These are phyloP conservation scores for Trichomalopsis sarcophagae DNA, from an alignment of 1,140 invertebrate genomes.

Conservation along the genomic window DNA sequence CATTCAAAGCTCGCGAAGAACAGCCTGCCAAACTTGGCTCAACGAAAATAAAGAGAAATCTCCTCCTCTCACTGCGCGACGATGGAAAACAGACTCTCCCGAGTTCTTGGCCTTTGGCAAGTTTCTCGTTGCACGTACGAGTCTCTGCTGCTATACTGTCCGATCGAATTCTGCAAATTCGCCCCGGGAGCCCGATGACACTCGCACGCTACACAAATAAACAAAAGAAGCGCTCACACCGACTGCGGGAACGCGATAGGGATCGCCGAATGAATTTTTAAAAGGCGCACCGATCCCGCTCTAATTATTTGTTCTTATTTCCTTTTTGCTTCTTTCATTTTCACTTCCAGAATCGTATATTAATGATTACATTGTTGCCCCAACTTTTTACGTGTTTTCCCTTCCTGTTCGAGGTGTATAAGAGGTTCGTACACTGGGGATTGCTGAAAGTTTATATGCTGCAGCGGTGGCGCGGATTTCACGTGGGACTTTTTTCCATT, in stretches of 20 bases:
- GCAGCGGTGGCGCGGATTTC: background rate
- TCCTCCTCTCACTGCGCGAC: too few relatives aligned
- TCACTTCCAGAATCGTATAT: slow-evolving; percentile 27
- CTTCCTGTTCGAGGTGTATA: background rate
- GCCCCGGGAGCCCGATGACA: background rate
- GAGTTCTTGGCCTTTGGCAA: too few relatives aligned
- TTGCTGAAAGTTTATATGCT: slow-evolving; percentile 7
- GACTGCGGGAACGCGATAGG: background rate
- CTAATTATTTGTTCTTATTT: slow-evolving; percentile 32
- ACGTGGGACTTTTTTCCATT: slow-evolving; percentile 16
- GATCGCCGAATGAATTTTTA: slow-evolving; percentile 21
- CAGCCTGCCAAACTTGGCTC: too few relatives aligned
- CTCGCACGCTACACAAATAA: background rate
- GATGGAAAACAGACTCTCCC: too few relatives aligned
- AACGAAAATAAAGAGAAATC: too few relatives aligned
- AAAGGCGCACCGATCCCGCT: background rate
- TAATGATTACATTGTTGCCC: slow-evolving; percentile 35
- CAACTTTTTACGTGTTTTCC: background rate
- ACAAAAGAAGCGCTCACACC: background rate
- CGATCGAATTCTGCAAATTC: background rate
- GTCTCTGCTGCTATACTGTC: background rate
- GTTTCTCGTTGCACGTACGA: background rate
- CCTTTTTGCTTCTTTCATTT: slow-evolving; percentile 21
- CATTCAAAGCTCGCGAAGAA: too few relatives aligned
- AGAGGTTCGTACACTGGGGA: background rate